phyloP scores from a whole-genome alignment of 1,140 invertebrate species.

The Samia ricini region DNA sequence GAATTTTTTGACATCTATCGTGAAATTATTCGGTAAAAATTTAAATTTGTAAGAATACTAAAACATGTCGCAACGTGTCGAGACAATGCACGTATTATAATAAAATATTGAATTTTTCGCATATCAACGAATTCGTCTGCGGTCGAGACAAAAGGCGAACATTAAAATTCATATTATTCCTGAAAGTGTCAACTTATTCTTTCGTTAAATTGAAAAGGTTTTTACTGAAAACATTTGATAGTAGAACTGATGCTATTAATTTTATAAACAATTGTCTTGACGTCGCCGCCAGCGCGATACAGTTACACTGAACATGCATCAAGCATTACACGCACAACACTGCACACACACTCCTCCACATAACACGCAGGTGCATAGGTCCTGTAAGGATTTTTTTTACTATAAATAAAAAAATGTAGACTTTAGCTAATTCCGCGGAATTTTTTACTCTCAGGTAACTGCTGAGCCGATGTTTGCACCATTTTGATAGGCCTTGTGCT shows the following conservation, averaged over 20 bases:
- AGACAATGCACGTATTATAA: constrained; percentile 55
- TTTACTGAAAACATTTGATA: not conserved
- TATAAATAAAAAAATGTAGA: too few species aligned
- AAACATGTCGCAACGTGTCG: constrained; percentile 58
- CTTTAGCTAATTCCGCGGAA: too few species aligned
- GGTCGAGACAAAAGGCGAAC: constrained; percentile 10
- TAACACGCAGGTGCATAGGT: too few species aligned
- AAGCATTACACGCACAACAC: too few species aligned
- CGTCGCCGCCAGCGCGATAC: too few species aligned
- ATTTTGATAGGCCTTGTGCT: too few species aligned
- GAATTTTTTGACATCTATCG: constrained; percentile 35
- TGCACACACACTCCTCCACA: too few species aligned
- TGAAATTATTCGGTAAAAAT: constrained; percentile 69
- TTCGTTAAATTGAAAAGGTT: not conserved
- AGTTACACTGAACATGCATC: too few species aligned
- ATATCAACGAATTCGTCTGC: constrained; percentile 12
- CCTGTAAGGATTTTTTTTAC: too few species aligned
- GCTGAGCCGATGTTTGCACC: too few species aligned
- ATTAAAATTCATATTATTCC: constrained; percentile 20
- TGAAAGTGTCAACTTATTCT: constrained; percentile 2
- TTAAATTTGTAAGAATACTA: constrained; percentile 50
- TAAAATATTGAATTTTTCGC: constrained; percentile 52
- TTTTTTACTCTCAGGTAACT: too few species aligned
- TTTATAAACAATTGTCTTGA: not conserved
- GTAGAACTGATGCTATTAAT: not conserved